Conservation (phyloP, 1,140 invertebrate genomes). For the Drosophila sturtevanti region DNA sequence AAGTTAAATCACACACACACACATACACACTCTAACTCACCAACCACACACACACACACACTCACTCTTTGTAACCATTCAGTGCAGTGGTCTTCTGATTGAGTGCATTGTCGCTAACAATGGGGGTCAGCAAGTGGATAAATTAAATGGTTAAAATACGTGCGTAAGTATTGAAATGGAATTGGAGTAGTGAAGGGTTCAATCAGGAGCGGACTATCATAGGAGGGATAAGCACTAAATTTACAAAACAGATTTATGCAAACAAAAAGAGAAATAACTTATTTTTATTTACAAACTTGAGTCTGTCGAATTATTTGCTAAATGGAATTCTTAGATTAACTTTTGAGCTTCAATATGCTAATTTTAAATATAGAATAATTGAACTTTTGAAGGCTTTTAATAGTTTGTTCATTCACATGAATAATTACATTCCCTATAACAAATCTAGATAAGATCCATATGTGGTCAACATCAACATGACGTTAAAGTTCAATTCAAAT, state of each 20-base stretch:
- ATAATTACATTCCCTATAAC: background rate
- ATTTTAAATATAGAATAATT: too few species aligned
- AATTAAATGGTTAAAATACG: constrained; percentile 6
- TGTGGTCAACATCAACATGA: background rate
- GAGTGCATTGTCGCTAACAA: constrained; percentile 45
- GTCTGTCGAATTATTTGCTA: too few species aligned
- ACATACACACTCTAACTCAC: constrained; percentile 30
- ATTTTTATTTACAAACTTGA: too few species aligned
- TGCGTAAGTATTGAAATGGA: constrained; percentile 41
- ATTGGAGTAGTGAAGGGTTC: constrained; percentile 53
- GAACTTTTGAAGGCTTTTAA: too few species aligned
- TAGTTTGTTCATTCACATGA: too few species aligned
- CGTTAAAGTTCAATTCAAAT: background rate
- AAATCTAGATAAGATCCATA: background rate
- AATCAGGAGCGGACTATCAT: background rate
- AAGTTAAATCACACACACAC: constrained; percentile 44
- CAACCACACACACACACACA: constrained; percentile 29
- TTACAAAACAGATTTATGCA: too few species aligned
- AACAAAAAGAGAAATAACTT: too few species aligned
- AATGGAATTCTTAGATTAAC: too few species aligned
- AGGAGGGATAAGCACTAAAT: too few species aligned
- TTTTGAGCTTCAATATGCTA: too few species aligned
- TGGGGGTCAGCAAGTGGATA: constrained; percentile 44
- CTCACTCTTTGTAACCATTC: constrained; percentile 1
- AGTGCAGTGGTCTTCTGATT: constrained; percentile 37